Conservation (phyloP, 2,888 invertebrate genomes). For the Agriopis leucophaearia region DNA sequence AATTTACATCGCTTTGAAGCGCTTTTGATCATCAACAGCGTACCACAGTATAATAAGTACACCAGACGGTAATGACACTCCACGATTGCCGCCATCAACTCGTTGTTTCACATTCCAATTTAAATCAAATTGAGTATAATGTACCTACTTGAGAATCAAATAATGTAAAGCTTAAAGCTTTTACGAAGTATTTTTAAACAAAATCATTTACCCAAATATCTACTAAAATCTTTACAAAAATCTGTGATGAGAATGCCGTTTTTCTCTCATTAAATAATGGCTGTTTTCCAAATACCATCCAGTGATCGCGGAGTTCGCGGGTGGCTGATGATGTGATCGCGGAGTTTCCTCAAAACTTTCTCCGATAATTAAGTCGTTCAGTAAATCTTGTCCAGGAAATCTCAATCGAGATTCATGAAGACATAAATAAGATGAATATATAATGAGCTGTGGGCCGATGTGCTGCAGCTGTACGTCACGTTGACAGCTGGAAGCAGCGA, state of each 20-base stretch:
- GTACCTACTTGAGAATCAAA: too few species aligned
- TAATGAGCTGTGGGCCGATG: conserved; percentile 14
- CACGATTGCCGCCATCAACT: background rate
- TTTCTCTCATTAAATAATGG: conserved; percentile 22
- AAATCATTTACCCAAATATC: background rate
- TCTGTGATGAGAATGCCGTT: conserved; percentile 1
- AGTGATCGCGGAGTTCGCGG: conserved; percentile 7
- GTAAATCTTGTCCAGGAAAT: conserved; percentile 30
- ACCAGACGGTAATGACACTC: background rate
- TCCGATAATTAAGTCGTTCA: conserved; percentile 23
- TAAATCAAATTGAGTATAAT: too few species aligned
- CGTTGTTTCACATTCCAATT: too few species aligned
- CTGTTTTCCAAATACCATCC: conserved; percentile 12
- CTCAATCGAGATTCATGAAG: conserved; percentile 16
- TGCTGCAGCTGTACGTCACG: conserved; percentile 17
- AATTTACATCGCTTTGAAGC: conserved; percentile 8
- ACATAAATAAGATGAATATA: conserved; percentile 7
- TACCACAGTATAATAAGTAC: background rate
- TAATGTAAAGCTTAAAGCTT: background rate
- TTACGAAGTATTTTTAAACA: background rate
- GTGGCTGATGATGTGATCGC: too few species aligned
- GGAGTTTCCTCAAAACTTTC: conserved; percentile 17
- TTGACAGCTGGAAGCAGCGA: conserved; percentile 18
- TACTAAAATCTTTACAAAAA: conserved; percentile 3
- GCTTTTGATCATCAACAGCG: background rate